Base-by-base conservation (phyloP, 2,888 invertebrate species). In the Euproctis similis region DNA sequence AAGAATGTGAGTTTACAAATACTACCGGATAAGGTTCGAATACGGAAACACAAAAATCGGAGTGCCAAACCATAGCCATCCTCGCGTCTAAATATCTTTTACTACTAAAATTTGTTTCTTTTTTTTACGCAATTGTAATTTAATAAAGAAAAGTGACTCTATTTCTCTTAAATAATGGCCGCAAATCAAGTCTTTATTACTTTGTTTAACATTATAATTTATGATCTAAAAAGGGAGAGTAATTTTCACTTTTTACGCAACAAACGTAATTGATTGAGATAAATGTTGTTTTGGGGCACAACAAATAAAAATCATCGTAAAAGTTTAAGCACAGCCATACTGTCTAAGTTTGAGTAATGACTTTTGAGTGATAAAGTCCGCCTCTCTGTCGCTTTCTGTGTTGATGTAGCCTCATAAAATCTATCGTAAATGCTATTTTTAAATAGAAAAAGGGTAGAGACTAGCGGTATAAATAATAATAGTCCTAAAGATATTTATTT, bases 101-200 rank as follows among this genome's bases (percentile, higher is more conserved):
- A 9, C 9, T 13, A n/a, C 13, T 9, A 16, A n/a, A 7, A 18
- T 24, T 10, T 20, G 6, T 8, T 28, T 29, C 25, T 23, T 14
- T n/a, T n/a, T 16, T n/a, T 17, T 19, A 8, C 3, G 19, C n/a
- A 8, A 30, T 12, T 14, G 16, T 14, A 12, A 33, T 24, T n/a
- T 19, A 30, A 13, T 26, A n/a, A 4, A 4, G 13, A 7, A 7
- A 27, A 34, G 36, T 34, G 24, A 12, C 12, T 10, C 27, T 22
- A 37, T 41, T 36, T 31, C 43, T 64, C 50, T 59, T 45, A 42
- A 52, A 47, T 61, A 67, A 57, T 55, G 57, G 42, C 43, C 57
- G 56, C 42, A 40, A 40, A 49, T 39, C 40, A 36, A 35, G 38
- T 48, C 37, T 56, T 58, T 53, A 57, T 58, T 46, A 46, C 48